These are phyloP conservation scores for Orgyia antiqua DNA, from an alignment of 2,888 invertebrate genomes.

Conservation along the genomic window DNA sequence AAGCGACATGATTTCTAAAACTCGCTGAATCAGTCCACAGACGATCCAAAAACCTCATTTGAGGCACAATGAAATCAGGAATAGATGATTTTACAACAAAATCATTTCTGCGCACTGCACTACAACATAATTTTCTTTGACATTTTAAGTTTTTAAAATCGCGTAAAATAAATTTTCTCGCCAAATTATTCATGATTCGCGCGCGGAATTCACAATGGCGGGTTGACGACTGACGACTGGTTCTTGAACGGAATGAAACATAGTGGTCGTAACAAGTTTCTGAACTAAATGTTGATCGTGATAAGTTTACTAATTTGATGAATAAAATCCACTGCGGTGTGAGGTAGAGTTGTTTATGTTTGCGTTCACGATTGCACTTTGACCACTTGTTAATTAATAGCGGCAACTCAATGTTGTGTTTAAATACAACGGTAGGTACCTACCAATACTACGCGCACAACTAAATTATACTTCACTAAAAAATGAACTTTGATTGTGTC, in stretches of 20 bases:
- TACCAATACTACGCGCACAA: no score
- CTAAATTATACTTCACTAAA: no score
- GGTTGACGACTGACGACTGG: slow-evolving; percentile 31
- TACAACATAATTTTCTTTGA: slow-evolving; percentile 45
- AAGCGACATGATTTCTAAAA: slow-evolving; percentile 53
- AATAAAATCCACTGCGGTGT: slow-evolving; percentile 1
- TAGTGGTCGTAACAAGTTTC: not conserved
- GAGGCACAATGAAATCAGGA: slow-evolving; percentile 48
- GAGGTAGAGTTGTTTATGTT: not conserved
- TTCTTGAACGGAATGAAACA: slow-evolving; percentile 3
- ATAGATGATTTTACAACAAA: slow-evolving; percentile 53
- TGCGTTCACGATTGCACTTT: not conserved
- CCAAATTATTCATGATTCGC: slow-evolving; percentile 40
- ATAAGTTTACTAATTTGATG: slow-evolving; percentile 13
- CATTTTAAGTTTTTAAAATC: slow-evolving; percentile 54
- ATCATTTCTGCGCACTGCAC: slow-evolving; percentile 39
- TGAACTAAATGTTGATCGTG: slow-evolving; percentile 21
- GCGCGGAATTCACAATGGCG: slow-evolving; percentile 35
- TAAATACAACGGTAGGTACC: no score
- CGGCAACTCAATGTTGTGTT: not conserved
- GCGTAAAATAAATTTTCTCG: slow-evolving; percentile 54
- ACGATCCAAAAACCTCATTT: slow-evolving; percentile 50
- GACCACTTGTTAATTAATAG: not conserved
- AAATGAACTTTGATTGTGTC: no score
- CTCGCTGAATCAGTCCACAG: slow-evolving; percentile 46